Evolutionary conservation across 2,888 invertebrate species (phyloP).

Genomic region (Morpho helenor): DNA sequence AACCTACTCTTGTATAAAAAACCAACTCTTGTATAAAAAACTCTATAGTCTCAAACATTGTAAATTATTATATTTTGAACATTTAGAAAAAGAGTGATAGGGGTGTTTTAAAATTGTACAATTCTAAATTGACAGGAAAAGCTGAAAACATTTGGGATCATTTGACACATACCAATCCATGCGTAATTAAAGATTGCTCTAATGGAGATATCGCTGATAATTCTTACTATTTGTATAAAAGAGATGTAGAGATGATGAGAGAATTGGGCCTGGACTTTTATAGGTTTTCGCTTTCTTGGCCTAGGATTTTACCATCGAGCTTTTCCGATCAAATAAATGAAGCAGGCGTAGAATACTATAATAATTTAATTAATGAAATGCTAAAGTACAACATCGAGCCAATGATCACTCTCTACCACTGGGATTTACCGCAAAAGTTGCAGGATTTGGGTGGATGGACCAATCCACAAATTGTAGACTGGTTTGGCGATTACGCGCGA

Average conservation of each 20-base stretch:
- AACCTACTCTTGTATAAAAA: too few relatives aligned
- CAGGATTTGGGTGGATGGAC: slow-evolving; percentile 62
- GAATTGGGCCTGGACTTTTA: slow-evolving; percentile 59
- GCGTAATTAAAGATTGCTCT: slow-evolving; percentile 64
- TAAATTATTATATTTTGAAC: too few relatives aligned
- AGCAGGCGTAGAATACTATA: slow-evolving; percentile 38
- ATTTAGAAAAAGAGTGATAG: too few relatives aligned
- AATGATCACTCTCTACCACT: slow-evolving; percentile 45
- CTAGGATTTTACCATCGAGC: slow-evolving; percentile 78
- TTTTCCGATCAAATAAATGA: slow-evolving; percentile 66
- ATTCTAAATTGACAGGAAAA: slow-evolving; percentile 44
- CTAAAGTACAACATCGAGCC: slow-evolving; percentile 75
- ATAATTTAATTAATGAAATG: slow-evolving; percentile 67
- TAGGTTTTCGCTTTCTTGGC: slow-evolving; percentile 79
- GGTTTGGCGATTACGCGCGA: slow-evolving; percentile 59
- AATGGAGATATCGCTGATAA: slow-evolving; percentile 78
- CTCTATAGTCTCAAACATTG: too few relatives aligned
- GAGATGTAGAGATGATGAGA: slow-evolving; percentile 57
- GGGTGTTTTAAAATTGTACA: too few relatives aligned
- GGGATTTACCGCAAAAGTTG: slow-evolving; percentile 44
- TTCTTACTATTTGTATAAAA: slow-evolving; percentile 74
- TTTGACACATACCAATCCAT: slow-evolving; percentile 58
- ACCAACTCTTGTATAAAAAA: too few relatives aligned
- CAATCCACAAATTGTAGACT: slow-evolving; percentile 50
- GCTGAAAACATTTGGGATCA: slow-evolving; percentile 80